Conservation (phyloP, 1,140 invertebrate genomes). For the Drosophila melanica region DNA sequence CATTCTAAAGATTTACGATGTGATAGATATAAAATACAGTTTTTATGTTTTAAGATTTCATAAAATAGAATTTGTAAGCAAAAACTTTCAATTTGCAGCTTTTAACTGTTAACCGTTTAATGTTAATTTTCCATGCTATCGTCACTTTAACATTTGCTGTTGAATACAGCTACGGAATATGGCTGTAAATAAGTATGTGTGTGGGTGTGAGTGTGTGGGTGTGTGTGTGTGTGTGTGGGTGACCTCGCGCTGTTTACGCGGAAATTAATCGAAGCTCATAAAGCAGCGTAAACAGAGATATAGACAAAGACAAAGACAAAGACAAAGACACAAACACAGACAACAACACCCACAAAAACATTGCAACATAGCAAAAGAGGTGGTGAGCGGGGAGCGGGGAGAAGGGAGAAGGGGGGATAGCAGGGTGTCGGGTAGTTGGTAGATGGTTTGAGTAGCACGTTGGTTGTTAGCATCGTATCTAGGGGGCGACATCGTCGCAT, state of each 20-base stretch:
- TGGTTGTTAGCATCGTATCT: slow-evolving; percentile 19
- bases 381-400: not conserved
- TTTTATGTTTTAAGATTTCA: no score
- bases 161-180: not conserved
- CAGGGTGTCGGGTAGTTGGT: not conserved
- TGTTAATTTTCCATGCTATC: not conserved
- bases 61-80: no score
- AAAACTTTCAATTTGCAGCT: no score
- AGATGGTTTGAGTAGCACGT: not conserved
- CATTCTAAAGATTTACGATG: no score
- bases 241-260: slow-evolving; percentile 60
- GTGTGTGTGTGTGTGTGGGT: not conserved
- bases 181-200: not conserved
- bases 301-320: not conserved
- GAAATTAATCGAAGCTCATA: slow-evolving; percentile 78
- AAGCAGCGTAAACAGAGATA: slow-evolving; percentile 69
- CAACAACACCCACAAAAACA: slow-evolving; percentile 6
- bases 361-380: not conserved
- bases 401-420: not conserved
- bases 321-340: not conserved
- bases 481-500: slow-evolving; percentile 69
- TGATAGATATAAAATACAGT: no score
- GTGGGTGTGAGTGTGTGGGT: slow-evolving; percentile 4
- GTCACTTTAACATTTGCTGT: not conserved
- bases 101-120: not conserved